Evolutionary conservation across 2,113 vertebrate genomes (phyloP).

Genomic region (Silurus asotus): DNA sequence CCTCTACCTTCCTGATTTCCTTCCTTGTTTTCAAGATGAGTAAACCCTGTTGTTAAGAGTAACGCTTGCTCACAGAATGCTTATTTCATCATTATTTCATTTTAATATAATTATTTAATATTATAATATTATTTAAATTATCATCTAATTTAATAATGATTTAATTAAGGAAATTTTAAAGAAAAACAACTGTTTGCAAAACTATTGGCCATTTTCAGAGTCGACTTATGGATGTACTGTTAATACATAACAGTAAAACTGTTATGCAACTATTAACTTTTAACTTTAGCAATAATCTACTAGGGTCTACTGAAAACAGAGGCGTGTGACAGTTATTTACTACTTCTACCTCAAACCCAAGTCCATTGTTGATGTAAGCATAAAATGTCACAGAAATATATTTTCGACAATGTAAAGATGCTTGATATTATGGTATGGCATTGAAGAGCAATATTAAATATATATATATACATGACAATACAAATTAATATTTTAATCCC

Average conservation of each 20-base stretch:
- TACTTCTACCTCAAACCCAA: background rate
- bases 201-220: background rate
- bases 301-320: background rate
- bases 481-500: background rate
- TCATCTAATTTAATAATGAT: background rate
- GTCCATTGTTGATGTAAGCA: background rate
- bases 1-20: background rate
- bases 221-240: background rate
- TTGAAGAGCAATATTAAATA: background rate
- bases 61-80: slow-evolving; percentile 34
- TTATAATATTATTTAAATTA: no score
- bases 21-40: slow-evolving; percentile 29
- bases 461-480: background rate
- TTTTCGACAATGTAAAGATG: background rate
- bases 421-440: background rate
- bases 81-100: background rate
- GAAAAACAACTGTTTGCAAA: slow-evolving; percentile 14
- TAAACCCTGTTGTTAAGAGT: background rate
- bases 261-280: background rate
- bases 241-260: background rate
- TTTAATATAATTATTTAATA: no score
- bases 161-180: slow-evolving; percentile 34
- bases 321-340: background rate
- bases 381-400: background rate
- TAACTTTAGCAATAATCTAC: background rate